phyloP scores from a whole-genome alignment of 2,113 vertebrate species.

The Otus sunia region DNA sequence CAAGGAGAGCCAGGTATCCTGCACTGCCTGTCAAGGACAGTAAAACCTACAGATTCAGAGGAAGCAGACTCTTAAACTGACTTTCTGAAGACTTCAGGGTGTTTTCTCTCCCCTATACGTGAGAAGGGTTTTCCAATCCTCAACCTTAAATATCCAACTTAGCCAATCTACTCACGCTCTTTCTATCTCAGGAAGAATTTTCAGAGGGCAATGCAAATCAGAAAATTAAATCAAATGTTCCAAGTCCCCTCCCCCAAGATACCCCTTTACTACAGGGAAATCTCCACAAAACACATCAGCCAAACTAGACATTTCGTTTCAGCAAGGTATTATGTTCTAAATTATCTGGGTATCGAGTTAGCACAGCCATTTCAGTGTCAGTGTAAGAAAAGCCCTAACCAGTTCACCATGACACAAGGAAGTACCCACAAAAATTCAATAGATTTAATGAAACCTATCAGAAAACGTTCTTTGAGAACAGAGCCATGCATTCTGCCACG shows the following conservation, averaged over 20 bases:
- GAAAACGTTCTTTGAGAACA: background rate
- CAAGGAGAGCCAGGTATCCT: accelerated
- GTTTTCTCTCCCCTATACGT: background rate
- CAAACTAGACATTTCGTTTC: background rate
- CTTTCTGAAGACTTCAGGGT: background rate
- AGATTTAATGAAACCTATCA: background rate
- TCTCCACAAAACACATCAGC: background rate
- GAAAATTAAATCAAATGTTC: background rate
- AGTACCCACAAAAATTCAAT: background rate
- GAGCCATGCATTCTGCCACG: accelerated
- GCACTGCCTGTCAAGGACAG: background rate
- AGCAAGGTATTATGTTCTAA: background rate
- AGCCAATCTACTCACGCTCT: background rate
- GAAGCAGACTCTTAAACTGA: background rate
- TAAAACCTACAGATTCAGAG: background rate
- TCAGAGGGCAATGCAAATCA: background rate
- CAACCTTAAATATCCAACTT: background rate
- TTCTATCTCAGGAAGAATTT: background rate
- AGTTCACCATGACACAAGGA: background rate
- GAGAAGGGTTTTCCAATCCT: background rate
- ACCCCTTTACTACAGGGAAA: background rate
- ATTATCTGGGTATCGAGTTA: background rate
- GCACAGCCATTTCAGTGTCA: background rate
- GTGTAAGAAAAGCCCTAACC: background rate
- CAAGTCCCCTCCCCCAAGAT: background rate